Evolutionary conservation across 2,797 vertebrate species (phyloP).

Genomic region (Antrozous pallidus): DNA sequence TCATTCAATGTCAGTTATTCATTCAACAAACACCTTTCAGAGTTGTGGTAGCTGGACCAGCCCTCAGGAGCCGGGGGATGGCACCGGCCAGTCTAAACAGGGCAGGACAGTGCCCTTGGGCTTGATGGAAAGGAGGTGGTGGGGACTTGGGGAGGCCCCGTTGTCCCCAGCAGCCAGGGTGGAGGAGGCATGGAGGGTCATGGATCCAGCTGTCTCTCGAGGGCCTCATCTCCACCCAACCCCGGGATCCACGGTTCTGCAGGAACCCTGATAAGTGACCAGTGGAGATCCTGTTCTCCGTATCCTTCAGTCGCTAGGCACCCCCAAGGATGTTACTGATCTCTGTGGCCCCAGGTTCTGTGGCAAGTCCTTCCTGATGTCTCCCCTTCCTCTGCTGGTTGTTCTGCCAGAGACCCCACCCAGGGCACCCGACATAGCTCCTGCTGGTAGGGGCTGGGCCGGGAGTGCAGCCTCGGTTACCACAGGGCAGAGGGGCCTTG

Average conservation of each 20-base stretch:
- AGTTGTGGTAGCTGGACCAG: not conserved
- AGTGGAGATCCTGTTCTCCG: not conserved
- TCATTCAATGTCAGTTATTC: not conserved
- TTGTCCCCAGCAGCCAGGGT: not conserved
- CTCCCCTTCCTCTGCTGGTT: rapidly evolving
- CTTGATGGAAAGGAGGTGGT: not conserved
- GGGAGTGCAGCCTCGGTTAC: not conserved
- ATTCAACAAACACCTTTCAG: not conserved
- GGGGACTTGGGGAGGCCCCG: not conserved
- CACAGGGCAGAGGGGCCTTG: not conserved
- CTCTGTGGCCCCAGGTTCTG: not conserved
- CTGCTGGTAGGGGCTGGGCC: not conserved
- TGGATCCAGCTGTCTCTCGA: not conserved
- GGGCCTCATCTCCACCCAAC: not conserved
- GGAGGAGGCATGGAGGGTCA: not conserved
- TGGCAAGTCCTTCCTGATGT: not conserved
- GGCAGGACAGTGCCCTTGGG: not conserved
- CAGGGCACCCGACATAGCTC: not conserved
- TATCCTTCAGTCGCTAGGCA: not conserved
- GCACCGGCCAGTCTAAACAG: not conserved
- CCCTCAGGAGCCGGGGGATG: not conserved
- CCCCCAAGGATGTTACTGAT: too few species aligned
- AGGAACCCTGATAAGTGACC: not conserved
- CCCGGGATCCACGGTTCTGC: not conserved
- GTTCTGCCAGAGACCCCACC: not conserved